Base-by-base conservation (phyloP, 2,888 invertebrate genomes). In the Julus scanicus region DNA sequence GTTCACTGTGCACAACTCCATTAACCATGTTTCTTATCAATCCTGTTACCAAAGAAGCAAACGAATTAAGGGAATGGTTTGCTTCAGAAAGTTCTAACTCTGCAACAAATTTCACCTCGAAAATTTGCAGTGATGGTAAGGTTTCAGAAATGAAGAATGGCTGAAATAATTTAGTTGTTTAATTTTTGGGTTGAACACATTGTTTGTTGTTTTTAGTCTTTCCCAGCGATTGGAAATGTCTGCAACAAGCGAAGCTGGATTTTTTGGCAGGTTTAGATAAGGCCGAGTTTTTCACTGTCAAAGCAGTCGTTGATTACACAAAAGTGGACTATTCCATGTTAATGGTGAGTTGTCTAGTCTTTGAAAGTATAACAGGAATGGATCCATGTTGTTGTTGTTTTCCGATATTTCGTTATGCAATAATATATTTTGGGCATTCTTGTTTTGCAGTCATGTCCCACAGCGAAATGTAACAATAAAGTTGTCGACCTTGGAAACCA, bases 391-490 rank as follows among this genome's bases (percentile, higher is more conserved):
- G 29, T 1, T 29, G 29, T 44, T 44, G 15, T 53, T 15, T 53
- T 53, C 15, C 15, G 13, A 11, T 53, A 5, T 53, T 13, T 53
- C 4, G 13, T 53, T 53, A 17, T 53, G 29, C 1, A 17, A 53
- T 48, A 13, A 83, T 49, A 2, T 87, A 2, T 1, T 44, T 20
- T 83, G 17, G 15, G 11, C 11, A 71, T 11, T 8, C 15, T 53
- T 53, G 53, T 5, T 17, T 87, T 85, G 15, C 90, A 93, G 92
- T 96, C 99, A 0, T 99, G 99, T 90, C 96, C 98, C 0, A 94
- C 94, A 87, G 94, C 95, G 0, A 95, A 95, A 87, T 99, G 99
- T 92, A 98, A 98, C 92, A 99, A 99, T 93, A 99, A 99, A 92
- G 94, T 99, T 0, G 93, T 97, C 11, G 98, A 99, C 92, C 94